Evolutionary conservation across 2,888 invertebrate species (phyloP), one percentile per base, ranked within the genome.

Genomic region (Desoria tigrina): DNA sequence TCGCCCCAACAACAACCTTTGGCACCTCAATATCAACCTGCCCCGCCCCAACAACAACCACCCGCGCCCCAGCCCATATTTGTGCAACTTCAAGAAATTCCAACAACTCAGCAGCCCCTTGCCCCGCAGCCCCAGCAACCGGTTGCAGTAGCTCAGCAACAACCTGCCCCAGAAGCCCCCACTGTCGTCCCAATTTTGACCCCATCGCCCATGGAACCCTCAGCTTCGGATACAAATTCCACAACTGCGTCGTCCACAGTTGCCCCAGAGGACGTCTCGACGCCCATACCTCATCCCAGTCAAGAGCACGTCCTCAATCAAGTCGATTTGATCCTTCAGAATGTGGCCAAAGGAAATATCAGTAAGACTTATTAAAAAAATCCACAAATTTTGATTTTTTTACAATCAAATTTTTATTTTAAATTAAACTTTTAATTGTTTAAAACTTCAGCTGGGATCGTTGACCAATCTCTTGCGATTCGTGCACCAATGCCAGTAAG

Each of bases 391-490:
- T 32, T 32, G 6, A 32, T 32, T 32, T n/a, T n/a, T n/a, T n/a
- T n/a, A n/a, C n/a, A n/a, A n/a, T n/a, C n/a, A n/a, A n/a, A 65
- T 61, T 32, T 55, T 65, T 21, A 60, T 56, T 61, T 28, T 37
- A 23, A 49, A 60, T 54, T 24, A 54, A 11, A 21, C 11, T 50
- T 50, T 21, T 9, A 18, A 9, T 18, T 50, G 18, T 50, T 21
- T 50, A 9, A 64, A 58, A 1, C 53, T 57, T 61, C 60, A 1
- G n/a, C n/a, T 7, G 66, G 66, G 39, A 66, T 66, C 23, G 62
- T 63, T 1, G 66, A 63, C 37, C 62, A 67, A 37, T 65, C 68
- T 3, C 28, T 71, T 27, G 53, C 54, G n/a, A 71, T 71, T 21
- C 49, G 63, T 21, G 65, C 65, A 2, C 64, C 68, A n/a, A 58